Base-by-base conservation (phyloP, 2,113 vertebrate species). In the Tachuris rubrigastra region DNA sequence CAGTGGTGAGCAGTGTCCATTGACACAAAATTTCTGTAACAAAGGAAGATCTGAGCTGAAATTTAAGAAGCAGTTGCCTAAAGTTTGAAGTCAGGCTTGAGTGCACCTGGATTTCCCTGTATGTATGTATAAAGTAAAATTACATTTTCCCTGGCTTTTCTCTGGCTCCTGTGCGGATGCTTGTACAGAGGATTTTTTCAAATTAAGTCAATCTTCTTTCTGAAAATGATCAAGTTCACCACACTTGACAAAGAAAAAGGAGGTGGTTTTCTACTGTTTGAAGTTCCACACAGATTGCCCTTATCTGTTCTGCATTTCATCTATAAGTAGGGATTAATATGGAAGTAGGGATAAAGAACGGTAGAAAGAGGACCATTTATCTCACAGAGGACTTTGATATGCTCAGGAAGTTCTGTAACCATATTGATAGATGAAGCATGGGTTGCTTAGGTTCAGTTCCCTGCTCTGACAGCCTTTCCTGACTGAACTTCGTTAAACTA, bases 291-390 rank as follows among this genome's bases (percentile, higher is more conserved):
- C 4, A n/a, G 8, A 4, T 74, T 80, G 4, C 7, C 5, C 6
- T 41, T 75, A 37, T 35, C 22, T 31, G 5, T 67, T 84, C 12
- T 74, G 21, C n/a, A 15, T 72, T 93, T 81, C 22, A 33, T 55
- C 4, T 59, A 13, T n/a, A 33, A 20, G 6, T 9, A 41, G 10
- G 2, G 1, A 0, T 1, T 33, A 50, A 30, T 50, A 4, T 50
- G 19, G 28, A 33, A 20, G 5, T 7, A 46, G 12, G 2, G 1
- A 0, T 14, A 84, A 41, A 27, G 20, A 65, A 63, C n/a, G 7
- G 9, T n/a, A 55, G 58, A 83, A 90, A 66, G 21, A 78, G 4
- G 10, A 55, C 17, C 56, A 2, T 71, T 58, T 75, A 37, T 62
- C 15, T 35, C 11, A 47, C 8, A 35, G 30, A 20, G 16, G 39